Evolutionary conservation across 2,888 invertebrate genomes (phyloP).

Genomic region (Girardia tigrina): DNA sequence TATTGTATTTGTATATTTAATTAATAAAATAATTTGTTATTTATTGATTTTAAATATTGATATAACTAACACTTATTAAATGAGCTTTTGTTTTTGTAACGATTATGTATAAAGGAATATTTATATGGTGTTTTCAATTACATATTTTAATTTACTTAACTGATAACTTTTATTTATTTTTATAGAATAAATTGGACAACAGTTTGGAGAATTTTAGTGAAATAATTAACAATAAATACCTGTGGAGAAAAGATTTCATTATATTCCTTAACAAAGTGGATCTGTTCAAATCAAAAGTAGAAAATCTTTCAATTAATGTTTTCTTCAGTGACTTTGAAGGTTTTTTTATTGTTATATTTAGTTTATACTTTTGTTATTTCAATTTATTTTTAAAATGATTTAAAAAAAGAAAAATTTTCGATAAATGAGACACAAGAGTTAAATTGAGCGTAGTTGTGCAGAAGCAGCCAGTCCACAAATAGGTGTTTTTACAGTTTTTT

Average conservation of each 20-base stretch:
- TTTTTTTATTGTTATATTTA: slow-evolving; percentile 34
- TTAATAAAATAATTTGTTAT: background rate
- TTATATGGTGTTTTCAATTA: background rate
- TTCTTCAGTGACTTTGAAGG: slow-evolving; percentile 49
- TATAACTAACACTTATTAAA: background rate
- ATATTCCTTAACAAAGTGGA: slow-evolving; percentile 47
- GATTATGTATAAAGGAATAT: background rate
- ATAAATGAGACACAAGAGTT: no score
- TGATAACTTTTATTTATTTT: slow-evolving; percentile 23
- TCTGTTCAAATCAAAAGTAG: slow-evolving; percentile 46
- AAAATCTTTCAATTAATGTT: slow-evolving; percentile 40
- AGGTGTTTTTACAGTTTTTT: no score
- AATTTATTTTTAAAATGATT: no score
- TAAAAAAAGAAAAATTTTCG: no score
- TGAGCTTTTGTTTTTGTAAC: background rate
- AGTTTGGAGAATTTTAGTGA: slow-evolving; percentile 41
- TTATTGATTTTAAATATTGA: background rate
- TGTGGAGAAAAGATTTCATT: slow-evolving; percentile 50
- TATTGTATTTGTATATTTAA: background rate
- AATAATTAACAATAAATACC: slow-evolving; percentile 43
- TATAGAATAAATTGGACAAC: slow-evolving; percentile 46
- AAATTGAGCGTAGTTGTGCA: no score
- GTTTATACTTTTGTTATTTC: no score
- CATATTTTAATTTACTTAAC: no score
- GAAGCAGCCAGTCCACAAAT: no score